phyloP scores from a whole-genome alignment of 2,888 invertebrate genomes.

The Bugulina stolonifera region DNA sequence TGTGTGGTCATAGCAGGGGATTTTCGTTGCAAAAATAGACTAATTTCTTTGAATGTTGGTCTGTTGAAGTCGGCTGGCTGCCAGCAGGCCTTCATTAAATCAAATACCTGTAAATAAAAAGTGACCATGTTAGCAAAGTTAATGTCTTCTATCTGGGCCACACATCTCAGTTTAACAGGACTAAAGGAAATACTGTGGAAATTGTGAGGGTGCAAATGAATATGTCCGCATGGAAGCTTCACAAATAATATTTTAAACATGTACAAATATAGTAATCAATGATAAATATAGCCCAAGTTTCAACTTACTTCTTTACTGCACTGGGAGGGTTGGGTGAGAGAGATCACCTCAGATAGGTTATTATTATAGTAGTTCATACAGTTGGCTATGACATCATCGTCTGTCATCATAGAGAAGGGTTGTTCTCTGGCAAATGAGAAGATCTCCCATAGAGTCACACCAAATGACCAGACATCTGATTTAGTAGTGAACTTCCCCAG shows the following conservation, averaged over 20 bases:
- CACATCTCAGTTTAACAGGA: too few species aligned
- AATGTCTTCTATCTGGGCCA: too few species aligned
- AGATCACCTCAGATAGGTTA: conserved; percentile 57
- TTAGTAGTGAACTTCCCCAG: conserved; percentile 66
- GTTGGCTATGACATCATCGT: conserved; percentile 75
- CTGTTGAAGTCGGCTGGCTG: conserved; percentile 71
- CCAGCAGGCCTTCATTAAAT: conserved; percentile 88
- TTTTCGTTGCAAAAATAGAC: conserved; percentile 67
- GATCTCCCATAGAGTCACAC: conserved; percentile 80
- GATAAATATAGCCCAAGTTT: not conserved
- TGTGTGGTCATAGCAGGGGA: conserved; percentile 32
- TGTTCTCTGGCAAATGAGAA: conserved; percentile 69
- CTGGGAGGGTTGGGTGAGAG: conserved; percentile 64
- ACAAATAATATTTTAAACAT: too few species aligned
- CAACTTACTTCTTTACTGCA: conserved; percentile 3
- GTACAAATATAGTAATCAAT: too few species aligned
- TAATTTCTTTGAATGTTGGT: conserved; percentile 80
- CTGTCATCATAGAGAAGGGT: conserved; percentile 70
- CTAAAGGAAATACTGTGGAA: too few species aligned
- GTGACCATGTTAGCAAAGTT: not conserved
- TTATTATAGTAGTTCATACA: conserved; percentile 69
- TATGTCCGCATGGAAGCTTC: too few species aligned
- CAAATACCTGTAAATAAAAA: conserved; percentile 70
- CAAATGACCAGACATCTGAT: conserved; percentile 86
- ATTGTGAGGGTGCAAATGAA: too few species aligned